Base-by-base conservation (phyloP, 1,140 invertebrate genomes). In the Drosophila santomea region DNA sequence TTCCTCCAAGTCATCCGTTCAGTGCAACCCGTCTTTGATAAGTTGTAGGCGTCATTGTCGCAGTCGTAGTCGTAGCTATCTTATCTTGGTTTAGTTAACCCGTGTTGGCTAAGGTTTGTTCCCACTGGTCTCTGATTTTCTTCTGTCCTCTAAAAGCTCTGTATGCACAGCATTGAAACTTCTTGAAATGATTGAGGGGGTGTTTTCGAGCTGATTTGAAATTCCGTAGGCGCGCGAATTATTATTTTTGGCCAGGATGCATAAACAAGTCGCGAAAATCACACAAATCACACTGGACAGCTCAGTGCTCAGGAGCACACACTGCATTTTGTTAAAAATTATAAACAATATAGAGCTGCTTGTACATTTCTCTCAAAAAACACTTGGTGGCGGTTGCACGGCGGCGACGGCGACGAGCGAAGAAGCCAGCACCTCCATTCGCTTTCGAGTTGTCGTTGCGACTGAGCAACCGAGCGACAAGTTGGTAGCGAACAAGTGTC, bases 381-480 rank as follows among this genome's bases (percentile, higher is more conserved):
- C 74, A 85, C 79, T 82, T 71, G 48, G 57, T 39, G 57, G 55
- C 57, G 76, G 82, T 72, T 76, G 84, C 83, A 88, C 79, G 63
- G 61, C 80, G 84, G 80, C 83, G 83, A 60, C 72, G 67, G 52
- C 77, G 71, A 78, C 68, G 68, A 78, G 55, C 61, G 73, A 44
- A 67, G 54, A 62, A 80, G 84, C 80, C 84, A 89, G 77, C 84
- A 89, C 85, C 84, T 89, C 85, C 80, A 89, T 89, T 89, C 84
- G 84, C 84, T 83, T 74, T 73, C 73, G 69, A 89, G 84, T 90
- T 89, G 67, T 89, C 77, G 84, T 84, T 90, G 73, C 77, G 84
- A 89, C 74, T 89, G 85, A 89, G 84, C 67, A 69, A 56, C 48
- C 41, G 17, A 48, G 59, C 63, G 59, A 78, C 75, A 83, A 73